Base-by-base conservation (phyloP, 2,888 invertebrate species). In the Athalia circularis region DNA sequence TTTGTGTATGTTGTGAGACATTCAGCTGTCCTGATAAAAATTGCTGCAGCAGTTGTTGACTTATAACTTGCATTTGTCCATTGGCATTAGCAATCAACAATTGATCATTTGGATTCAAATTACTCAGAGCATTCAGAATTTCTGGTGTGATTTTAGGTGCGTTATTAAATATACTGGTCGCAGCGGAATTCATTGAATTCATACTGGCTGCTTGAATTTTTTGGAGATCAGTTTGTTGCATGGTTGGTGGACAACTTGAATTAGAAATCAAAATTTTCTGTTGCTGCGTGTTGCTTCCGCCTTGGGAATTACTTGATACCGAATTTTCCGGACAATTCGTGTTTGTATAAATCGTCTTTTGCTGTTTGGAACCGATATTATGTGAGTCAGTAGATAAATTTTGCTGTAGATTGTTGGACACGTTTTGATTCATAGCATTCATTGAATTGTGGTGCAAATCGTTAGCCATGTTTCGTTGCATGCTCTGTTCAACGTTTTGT, bases 11-110 rank as follows among this genome's bases (percentile, higher is more conserved):
- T 70, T 83, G 83, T 48, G 84, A 81, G 0, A 87, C 80, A 78
- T 87, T 88, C 70, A 90, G 82, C 62, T 90, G 90, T 1, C 89
- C 89, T 5, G 90, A 85, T 52, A 90, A 78, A 70, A 89, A 86
- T 77, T 90, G 90, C 78, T 90, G 90, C 50, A 90, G 80, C 5
- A 89, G 80, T 64, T 90, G 90, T 67, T 90, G 90, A 80, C 90
- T 90, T 47, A 90, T 90, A 0, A 90, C 87, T 79, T 90, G 90
- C 90, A 90, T 90, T 78, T 90, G 90, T 3, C 90, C 90, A 75
- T 90, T 90, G 1, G 89, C 88, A 80, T 89, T 89, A 0, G 90
- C 90, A 61, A 90, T 90, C 45, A 90, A 78, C 52, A 90, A 74
- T 77, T 90, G 90, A 82, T 90, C 90, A 74, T 90, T 90, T 0